phyloP scores from a whole-genome alignment of 1,140 invertebrate species.

The Theocolax elegans region DNA sequence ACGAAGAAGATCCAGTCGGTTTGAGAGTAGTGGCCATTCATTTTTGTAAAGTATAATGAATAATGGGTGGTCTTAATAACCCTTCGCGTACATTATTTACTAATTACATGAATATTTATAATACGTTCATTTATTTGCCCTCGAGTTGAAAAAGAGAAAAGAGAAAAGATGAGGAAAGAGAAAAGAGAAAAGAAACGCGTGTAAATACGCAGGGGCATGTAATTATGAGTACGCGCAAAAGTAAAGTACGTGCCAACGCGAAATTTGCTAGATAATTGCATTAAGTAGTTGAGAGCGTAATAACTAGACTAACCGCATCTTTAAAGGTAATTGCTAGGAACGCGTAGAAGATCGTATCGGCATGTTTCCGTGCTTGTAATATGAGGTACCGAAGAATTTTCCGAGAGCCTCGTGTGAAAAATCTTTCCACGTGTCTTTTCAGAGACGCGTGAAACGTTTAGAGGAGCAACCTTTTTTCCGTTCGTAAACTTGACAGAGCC shows the following conservation, averaged over 20 bases:
- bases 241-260: constrained; percentile 19
- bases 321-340: constrained; percentile 13
- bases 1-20: no score
- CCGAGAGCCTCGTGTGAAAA: background rate
- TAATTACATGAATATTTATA: constrained; percentile 37
- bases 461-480: background rate
- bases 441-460: background rate
- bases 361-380: background rate
- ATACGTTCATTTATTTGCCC: background rate
- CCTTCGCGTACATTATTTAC: background rate
- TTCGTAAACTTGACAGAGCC: background rate
- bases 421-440: background rate
- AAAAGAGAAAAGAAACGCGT: background rate
- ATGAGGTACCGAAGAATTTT: constrained; percentile 9
- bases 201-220: background rate
- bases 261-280: constrained; percentile 26
- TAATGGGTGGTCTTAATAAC: constrained; percentile 19
- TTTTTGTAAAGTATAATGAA: background rate
- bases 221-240: background rate
- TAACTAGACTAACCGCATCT: background rate
- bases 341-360: constrained; percentile 2
- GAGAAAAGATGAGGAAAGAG: background rate
- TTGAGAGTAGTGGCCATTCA: no score
- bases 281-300: background rate
- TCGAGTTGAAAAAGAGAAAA: background rate